Conservation (phyloP, 2,888 invertebrate species). For the Schizotus pectinicornis region DNA sequence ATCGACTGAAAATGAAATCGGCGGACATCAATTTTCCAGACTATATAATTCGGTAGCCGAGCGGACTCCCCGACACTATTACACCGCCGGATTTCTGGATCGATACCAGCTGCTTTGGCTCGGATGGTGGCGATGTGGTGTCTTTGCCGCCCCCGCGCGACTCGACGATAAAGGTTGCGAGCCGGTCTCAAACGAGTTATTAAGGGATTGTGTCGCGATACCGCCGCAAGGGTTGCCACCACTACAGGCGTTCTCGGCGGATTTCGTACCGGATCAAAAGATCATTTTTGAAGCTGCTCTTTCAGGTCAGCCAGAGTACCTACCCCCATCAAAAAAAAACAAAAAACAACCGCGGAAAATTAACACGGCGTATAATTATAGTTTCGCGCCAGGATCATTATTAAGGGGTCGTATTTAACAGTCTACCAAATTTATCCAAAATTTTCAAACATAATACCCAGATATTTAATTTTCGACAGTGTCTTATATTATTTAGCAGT, state of each 20-base stretch:
- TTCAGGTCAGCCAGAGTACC: too few species aligned
- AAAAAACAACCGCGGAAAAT: too few species aligned
- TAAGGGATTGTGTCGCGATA: slow-evolving; percentile 32
- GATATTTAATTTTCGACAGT: too few species aligned
- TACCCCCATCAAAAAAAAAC: too few species aligned
- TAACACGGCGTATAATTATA: too few species aligned
- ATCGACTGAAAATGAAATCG: slow-evolving; percentile 58
- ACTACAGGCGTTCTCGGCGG: not conserved
- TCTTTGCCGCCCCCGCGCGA: slow-evolving; percentile 26
- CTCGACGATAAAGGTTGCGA: slow-evolving; percentile 29
- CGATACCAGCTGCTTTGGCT: slow-evolving; percentile 31
- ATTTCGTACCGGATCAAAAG: too few species aligned
- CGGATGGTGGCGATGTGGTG: slow-evolving; percentile 19
- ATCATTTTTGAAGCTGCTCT: too few species aligned
- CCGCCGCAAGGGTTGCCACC: slow-evolving; percentile 16
- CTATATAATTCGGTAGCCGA: slow-evolving; percentile 51
- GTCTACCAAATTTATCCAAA: too few species aligned
- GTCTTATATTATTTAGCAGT: too few species aligned
- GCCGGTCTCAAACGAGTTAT: slow-evolving; percentile 39
- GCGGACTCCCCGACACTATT: slow-evolving; percentile 15
- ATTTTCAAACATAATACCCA: too few species aligned
- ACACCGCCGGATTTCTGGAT: slow-evolving; percentile 32
- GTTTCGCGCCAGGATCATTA: too few species aligned
- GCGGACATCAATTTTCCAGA: slow-evolving; percentile 57
- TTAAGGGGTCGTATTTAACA: too few species aligned